phyloP scores from a whole-genome alignment of 2,113 vertebrate genomes.

The Microcebus tavaratra region DNA sequence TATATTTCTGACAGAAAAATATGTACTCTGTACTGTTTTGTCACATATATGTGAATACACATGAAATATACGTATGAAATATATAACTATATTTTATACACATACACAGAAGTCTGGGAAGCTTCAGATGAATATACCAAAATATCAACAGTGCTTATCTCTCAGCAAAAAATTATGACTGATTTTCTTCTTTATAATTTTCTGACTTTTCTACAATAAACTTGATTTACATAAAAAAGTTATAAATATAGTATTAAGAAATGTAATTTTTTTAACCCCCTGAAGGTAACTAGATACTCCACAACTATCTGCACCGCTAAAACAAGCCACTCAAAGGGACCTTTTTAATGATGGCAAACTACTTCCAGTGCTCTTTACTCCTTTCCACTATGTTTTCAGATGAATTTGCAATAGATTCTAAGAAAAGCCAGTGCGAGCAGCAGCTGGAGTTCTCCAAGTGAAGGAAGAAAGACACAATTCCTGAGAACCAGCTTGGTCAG shows the following conservation, averaged over 20 bases:
- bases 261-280: neutral
- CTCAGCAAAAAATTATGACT: neutral
- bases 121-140: neutral
- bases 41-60: neutral
- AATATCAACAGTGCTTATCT: neutral
- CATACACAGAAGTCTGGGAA: neutral
- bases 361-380: neutral
- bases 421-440: neutral
- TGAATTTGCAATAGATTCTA: neutral
- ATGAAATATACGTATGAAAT: neutral
- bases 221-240: neutral
- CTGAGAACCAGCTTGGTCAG: neutral
- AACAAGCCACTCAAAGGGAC: neutral
- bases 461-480: neutral
- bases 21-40: neutral
- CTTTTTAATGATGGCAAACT: neutral
- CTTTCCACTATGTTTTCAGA: neutral
- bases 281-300: neutral
- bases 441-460: neutral
- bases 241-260: neutral
- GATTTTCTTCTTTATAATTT: conserved; percentile 35
- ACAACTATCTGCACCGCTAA: neutral
- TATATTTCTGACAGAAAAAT: conserved; percentile 13
- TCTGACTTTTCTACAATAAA: neutral
- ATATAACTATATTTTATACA: neutral